phyloP scores from a whole-genome alignment of 2,113 vertebrate species.

The Zeus faber region DNA sequence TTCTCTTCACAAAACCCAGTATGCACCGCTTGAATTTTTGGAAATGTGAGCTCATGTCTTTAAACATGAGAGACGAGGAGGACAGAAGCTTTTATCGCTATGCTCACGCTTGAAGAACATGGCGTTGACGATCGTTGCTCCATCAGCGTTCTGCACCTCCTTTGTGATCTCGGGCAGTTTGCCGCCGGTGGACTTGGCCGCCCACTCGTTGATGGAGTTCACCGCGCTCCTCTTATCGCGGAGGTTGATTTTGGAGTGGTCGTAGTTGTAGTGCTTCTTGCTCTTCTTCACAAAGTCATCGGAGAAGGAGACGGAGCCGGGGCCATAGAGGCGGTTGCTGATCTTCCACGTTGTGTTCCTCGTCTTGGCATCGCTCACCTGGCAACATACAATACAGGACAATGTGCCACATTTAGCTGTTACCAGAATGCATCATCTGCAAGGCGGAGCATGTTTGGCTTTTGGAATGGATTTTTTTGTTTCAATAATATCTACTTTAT shows the following conservation, averaged over 20 bases:
- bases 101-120: constrained; percentile 98
- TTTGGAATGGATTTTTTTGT: too few relatives aligned
- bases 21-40: too few relatives aligned
- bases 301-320: constrained; percentile 86
- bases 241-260: constrained; percentile 96
- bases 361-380: constrained; percentile 80
- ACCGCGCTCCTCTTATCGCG: constrained; percentile 92
- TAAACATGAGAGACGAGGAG: not conserved
- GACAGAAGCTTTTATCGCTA: not conserved
- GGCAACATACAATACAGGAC: not conserved
- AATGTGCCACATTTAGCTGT: too few relatives aligned
- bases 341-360: constrained; percentile 97
- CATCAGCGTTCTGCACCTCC: constrained; percentile 89
- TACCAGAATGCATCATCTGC: too few relatives aligned
- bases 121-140: constrained; percentile 92
- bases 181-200: constrained; percentile 85
- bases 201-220: constrained; percentile 97
- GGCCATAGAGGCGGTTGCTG: constrained; percentile 88
- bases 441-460: too few relatives aligned
- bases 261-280: constrained; percentile 94
- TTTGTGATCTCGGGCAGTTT: constrained; percentile 92
- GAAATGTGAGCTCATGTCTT: too few relatives aligned
- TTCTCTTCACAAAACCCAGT: constrained; percentile 6
- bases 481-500: too few relatives aligned
- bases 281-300: constrained; percentile 92